Base-by-base conservation (phyloP, 2,888 invertebrate genomes). In the Escarpia spicata region DNA sequence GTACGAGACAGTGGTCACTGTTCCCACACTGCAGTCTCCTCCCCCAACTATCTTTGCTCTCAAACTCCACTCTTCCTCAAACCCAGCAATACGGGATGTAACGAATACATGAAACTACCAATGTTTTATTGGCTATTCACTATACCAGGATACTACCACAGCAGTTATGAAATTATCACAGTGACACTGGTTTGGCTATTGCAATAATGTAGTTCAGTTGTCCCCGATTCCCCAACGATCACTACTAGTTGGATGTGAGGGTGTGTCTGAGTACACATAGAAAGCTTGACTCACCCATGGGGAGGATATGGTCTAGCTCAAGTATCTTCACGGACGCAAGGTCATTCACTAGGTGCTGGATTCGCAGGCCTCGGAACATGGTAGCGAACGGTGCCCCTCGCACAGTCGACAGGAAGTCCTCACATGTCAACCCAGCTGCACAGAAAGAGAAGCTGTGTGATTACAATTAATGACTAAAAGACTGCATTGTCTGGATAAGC, bases 291-390 rank as follows among this genome's bases (percentile, higher is more conserved):
- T 94, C 93, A 96, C 96, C 97, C 91, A 97, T 97, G 37, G 98
- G 98, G 95, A 98, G 97, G 92, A 98, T 97, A 95, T 97, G 97
- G 95, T 98, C 98, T 60, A 97, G 97, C 94, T 97, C 97, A 26
- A 98, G 96, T 94, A 97, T 97, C 95, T 97, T 97, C 26, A 98
- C 97, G 95, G 98, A 98, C 95, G 97, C 97, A 94, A 97, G 97
- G 95, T 98, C 98, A 94, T 97, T 97, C 43, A 98, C 97, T 94
- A 98, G 97, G 96, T 98, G 97, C 94, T 97, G 97, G 93, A 98
- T 97, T 93, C 98, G 97, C 26, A 98, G 96, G 3, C 97, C 97
- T 95, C 97, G 97, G 95, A 98, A 98, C 10, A 97, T 97, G 31
- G 96, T 96, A n/a, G 97, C 96, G 95, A 97, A 98, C 31, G 97